Evolutionary conservation across 1,140 invertebrate genomes (phyloP).

Genomic region (Luehdorfia chinensis): DNA sequence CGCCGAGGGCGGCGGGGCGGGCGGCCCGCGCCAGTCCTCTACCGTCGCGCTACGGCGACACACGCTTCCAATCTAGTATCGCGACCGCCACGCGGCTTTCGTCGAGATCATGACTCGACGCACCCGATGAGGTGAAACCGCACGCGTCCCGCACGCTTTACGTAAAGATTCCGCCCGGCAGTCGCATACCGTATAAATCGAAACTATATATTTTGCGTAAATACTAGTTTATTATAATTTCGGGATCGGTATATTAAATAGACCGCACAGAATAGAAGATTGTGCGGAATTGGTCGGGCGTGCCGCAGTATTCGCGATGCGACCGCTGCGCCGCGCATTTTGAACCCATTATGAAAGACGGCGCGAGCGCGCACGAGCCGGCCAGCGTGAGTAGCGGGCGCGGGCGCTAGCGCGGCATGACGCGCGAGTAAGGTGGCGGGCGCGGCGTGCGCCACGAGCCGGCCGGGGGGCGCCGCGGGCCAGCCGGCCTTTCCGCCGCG

Average conservation of each 20-base stretch:
- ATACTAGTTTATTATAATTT: conserved; percentile 17
- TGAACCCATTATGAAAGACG: conserved; percentile 44
- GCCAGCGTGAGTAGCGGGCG: conserved; percentile 36
- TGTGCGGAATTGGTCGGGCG: conserved; percentile 42
- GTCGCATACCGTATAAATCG: conserved; percentile 37
- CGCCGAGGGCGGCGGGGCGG: conserved; percentile 7
- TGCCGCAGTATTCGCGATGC: conserved; percentile 57
- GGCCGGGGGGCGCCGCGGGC: conserved; percentile 60
- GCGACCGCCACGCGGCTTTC: conserved; percentile 50
- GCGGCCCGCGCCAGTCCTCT: conserved; percentile 48
- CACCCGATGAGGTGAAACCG: conserved; percentile 56
- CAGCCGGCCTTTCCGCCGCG: conserved; percentile 51
- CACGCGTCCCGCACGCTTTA: conserved; percentile 52
- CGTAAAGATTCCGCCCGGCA: conserved; percentile 46
- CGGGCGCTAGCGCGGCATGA: conserved; percentile 44
- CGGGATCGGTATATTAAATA: conserved; percentile 20
- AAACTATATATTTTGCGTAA: conserved; percentile 15
- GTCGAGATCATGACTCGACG: conserved; percentile 52
- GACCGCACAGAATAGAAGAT: conserved; percentile 25
- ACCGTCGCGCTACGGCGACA: conserved; percentile 44
- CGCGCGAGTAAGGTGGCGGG: conserved; percentile 58
- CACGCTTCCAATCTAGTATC: conserved; percentile 35
- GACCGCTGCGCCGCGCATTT: conserved; percentile 35
- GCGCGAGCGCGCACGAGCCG: conserved; percentile 27
- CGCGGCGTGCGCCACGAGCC: conserved; percentile 50